phyloP scores from a whole-genome alignment of 2,797 vertebrate genomes.

The Leptodactylus fallax region DNA sequence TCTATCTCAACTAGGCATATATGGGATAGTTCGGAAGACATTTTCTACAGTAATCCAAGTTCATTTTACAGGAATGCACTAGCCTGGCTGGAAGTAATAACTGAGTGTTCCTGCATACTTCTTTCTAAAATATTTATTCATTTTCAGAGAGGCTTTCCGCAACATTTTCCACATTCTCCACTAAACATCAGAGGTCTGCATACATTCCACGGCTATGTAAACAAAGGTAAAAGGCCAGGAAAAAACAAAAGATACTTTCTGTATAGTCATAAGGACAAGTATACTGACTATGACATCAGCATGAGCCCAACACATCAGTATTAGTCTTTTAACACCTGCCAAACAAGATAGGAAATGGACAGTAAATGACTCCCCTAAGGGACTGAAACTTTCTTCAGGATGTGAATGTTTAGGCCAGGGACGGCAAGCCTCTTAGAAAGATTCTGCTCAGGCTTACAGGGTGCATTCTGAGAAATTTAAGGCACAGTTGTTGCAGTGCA shows the following conservation, averaged over 20 bases:
- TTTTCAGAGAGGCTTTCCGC: constrained; percentile 49
- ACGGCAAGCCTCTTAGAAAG: background rate
- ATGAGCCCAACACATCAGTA: no score
- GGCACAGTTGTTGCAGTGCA: no score
- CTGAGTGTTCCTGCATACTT: constrained; percentile 45
- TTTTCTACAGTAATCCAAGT: constrained; percentile 43
- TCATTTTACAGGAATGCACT: constrained; percentile 54
- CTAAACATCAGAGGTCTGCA: constrained; percentile 25
- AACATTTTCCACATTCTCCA: constrained; percentile 59
- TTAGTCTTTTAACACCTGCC: background rate
- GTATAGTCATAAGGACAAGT: background rate
- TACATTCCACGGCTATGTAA: constrained; percentile 35
- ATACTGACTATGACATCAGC: background rate
- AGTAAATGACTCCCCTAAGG: background rate
- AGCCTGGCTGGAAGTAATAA: constrained; percentile 42
- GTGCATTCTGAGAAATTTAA: no score
- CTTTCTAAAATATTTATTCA: constrained; percentile 58
- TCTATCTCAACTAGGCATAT: constrained; percentile 18
- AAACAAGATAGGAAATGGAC: background rate
- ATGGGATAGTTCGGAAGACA: constrained; percentile 6
- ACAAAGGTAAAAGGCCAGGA: constrained; percentile 20
- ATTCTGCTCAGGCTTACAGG: no score
- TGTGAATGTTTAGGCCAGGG: background rate
- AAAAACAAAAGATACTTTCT: background rate
- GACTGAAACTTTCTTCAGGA: background rate